Evolutionary conservation across 2,888 invertebrate genomes (phyloP).

Genomic region (Hyles lineata): DNA sequence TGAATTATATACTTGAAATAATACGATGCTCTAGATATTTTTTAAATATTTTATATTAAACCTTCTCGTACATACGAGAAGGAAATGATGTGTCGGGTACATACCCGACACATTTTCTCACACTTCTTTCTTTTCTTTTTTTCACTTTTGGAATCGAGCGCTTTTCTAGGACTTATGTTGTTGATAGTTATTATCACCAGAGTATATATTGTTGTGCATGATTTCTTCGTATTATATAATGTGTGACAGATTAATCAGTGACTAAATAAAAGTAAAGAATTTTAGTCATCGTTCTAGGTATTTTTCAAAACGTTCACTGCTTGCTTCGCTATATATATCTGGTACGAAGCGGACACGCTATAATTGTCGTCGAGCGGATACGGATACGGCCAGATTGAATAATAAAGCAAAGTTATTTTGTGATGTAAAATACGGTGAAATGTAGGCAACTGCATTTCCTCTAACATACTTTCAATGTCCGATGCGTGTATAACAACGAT

Average conservation of each 20-base stretch:
- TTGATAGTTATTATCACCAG: no score
- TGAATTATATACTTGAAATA: no score
- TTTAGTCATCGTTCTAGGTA: not conserved
- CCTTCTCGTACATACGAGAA: no score
- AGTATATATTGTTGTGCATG: no score
- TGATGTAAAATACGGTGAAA: not conserved
- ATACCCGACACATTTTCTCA: no score
- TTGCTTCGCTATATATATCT: not conserved
- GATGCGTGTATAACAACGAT: not conserved
- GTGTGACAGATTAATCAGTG: no score
- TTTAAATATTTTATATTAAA: no score
- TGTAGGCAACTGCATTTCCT: not conserved
- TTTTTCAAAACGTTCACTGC: not conserved
- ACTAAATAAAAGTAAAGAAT: not conserved
- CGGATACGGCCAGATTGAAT: not conserved
- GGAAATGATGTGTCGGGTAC: no score
- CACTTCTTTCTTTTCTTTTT: no score
- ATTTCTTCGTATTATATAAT: no score
- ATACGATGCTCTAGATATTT: not conserved
- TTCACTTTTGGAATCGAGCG: no score
- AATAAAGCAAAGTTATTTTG: not conserved
- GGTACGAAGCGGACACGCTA: not conserved
- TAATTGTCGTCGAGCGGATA: constrained; percentile 10
- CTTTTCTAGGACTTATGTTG: no score
- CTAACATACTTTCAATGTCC: not conserved